Conservation (phyloP, 1,140 invertebrate species). For the Gonioctena quinquepunctata region DNA sequence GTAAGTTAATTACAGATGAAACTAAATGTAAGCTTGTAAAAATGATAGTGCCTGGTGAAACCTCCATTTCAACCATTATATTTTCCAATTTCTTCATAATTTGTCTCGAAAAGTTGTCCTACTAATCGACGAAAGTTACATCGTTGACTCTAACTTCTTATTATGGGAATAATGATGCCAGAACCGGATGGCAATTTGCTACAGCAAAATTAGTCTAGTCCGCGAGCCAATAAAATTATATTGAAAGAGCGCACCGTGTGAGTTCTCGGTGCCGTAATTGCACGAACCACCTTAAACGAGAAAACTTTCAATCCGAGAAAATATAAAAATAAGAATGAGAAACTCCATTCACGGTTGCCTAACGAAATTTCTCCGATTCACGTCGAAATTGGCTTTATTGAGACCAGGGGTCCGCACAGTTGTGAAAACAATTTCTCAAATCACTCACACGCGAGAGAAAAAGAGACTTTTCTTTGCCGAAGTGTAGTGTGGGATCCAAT, state of each 20-base stretch:
- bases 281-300: background rate
- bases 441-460: conserved; percentile 10
- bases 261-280: background rate
- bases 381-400: background rate
- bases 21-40: too few species aligned
- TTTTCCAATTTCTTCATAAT: too few species aligned
- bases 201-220: background rate
- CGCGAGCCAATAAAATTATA: background rate
- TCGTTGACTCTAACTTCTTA: background rate
- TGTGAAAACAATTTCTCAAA: conserved; percentile 27
- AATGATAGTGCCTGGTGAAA: too few species aligned
- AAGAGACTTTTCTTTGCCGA: background rate
- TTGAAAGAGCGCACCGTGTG: background rate
- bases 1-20: too few species aligned
- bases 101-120: too few species aligned
- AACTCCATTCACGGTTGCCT: background rate
- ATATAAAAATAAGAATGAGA: background rate
- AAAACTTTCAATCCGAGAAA: background rate
- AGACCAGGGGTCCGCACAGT: background rate
- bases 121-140: background rate
- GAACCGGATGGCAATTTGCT: background rate
- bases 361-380: conserved; percentile 8
- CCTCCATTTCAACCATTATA: too few species aligned
- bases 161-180: background rate
- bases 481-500: conserved; percentile 24